phyloP scores from a whole-genome alignment of 1,140 invertebrate species.

The Ceratina calcarata region DNA sequence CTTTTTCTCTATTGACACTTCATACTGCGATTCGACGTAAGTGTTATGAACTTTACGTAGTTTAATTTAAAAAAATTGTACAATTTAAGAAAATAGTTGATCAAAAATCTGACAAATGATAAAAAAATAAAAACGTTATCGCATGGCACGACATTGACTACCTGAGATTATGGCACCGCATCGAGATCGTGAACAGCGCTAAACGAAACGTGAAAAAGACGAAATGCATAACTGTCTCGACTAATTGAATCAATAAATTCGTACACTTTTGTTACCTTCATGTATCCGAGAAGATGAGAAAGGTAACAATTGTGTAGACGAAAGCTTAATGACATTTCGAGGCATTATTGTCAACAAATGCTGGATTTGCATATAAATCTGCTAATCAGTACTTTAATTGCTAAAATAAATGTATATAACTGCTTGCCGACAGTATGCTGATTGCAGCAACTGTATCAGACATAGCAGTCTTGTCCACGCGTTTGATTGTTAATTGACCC shows the following conservation, averaged over 20 bases:
- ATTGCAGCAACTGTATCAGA: background rate
- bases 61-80: background rate
- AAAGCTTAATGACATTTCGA: too few relatives aligned
- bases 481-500: slow-evolving; percentile 24
- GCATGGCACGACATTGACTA: background rate
- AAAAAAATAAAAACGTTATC: background rate
- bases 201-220: slow-evolving; percentile 19
- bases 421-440: too few relatives aligned
- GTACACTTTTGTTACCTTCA: too few relatives aligned
- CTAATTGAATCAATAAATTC: slow-evolving; percentile 22
- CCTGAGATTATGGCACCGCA: slow-evolving; percentile 1
- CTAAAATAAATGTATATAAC: too few relatives aligned
- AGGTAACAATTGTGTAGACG: too few relatives aligned
- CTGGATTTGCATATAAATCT: too few relatives aligned
- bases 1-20: too few relatives aligned
- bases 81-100: background rate
- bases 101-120: background rate
- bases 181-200: slow-evolving; percentile 1
- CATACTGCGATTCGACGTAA: background rate
- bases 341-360: too few relatives aligned
- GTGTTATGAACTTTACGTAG: background rate
- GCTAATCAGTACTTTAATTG: too few relatives aligned
- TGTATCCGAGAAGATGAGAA: too few relatives aligned
- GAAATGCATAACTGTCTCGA: background rate
- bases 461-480: background rate